phyloP scores from a whole-genome alignment of 2,888 invertebrate species.

The Orthosia gracilis region DNA sequence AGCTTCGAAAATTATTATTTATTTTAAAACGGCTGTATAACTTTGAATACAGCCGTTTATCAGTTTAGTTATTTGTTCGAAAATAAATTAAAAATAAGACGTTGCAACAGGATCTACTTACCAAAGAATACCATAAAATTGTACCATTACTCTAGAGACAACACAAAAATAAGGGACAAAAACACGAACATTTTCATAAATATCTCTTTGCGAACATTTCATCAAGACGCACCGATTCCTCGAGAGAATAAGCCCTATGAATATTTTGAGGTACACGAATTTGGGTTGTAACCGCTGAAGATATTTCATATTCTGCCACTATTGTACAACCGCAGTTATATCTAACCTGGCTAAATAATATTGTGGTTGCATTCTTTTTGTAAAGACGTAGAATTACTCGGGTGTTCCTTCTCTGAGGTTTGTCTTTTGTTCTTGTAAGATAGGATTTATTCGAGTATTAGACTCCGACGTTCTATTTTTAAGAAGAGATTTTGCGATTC shows the following conservation, averaged over 20 bases:
- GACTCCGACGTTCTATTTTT: conserved; percentile 71
- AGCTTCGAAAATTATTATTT: too few species aligned
- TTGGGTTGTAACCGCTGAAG: conserved; percentile 75
- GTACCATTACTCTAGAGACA: conserved; percentile 48
- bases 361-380: conserved; percentile 79
- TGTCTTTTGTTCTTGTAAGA: conserved; percentile 81
- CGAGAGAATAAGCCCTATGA: conserved; percentile 82
- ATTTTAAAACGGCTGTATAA: background rate
- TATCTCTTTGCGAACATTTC: conserved; percentile 80
- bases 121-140: conserved; percentile 59
- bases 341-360: conserved; percentile 71
- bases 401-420: conserved; percentile 74
- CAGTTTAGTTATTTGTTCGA: too few species aligned
- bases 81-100: conserved; percentile 7
- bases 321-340: conserved; percentile 59
- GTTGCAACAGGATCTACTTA: conserved; percentile 7
- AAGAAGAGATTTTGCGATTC: conserved; percentile 66
- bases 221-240: conserved; percentile 78
- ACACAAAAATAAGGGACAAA: conserved; percentile 68
- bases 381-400: conserved; percentile 77
- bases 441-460: conserved; percentile 78
- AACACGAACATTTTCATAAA: conserved; percentile 77
- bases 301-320: conserved; percentile 71
- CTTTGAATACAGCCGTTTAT: too few species aligned
- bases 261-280: conserved; percentile 83